phyloP scores from a whole-genome alignment of 2,797 vertebrate species.

The Epinephelus malabaricus region DNA sequence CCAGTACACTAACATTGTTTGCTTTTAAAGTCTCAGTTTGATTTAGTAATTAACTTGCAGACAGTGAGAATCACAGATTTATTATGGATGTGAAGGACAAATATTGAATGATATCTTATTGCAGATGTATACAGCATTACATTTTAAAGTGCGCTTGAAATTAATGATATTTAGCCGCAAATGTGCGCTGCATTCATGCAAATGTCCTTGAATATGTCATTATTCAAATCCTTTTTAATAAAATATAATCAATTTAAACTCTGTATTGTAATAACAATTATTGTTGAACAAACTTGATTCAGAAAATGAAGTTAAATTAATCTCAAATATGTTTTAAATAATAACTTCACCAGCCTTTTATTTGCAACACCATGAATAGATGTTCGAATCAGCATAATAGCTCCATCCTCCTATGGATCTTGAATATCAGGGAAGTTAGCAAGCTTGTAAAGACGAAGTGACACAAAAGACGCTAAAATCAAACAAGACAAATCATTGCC shows the following conservation, averaged over 20 bases:
- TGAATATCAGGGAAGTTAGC: conserved; percentile 12
- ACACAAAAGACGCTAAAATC: conserved; percentile 8
- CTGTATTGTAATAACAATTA: neutral
- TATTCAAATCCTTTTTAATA: neutral
- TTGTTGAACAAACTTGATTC: neutral
- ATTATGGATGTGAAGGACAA: neutral
- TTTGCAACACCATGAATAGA: conserved; percentile 10
- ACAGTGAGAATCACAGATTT: neutral
- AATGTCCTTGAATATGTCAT: neutral
- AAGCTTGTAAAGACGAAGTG: neutral
- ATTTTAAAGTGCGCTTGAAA: neutral
- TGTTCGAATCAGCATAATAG: neutral
- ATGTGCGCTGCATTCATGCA: neutral
- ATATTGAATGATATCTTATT: neutral
- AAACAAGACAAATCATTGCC: neutral
- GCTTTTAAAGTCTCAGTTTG: neutral
- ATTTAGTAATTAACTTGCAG: neutral
- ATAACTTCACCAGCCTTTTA: neutral
- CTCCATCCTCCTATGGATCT: neutral
- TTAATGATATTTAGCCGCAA: neutral
- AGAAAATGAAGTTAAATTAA: neutral
- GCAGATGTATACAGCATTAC: neutral
- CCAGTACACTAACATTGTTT: neutral
- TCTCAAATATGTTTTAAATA: neutral
- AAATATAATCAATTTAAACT: neutral